Evolutionary conservation across 2,888 invertebrate genomes (phyloP), one percentile per base, ranked within the genome.

Genomic region (Lepetodrilus schrolli): DNA sequence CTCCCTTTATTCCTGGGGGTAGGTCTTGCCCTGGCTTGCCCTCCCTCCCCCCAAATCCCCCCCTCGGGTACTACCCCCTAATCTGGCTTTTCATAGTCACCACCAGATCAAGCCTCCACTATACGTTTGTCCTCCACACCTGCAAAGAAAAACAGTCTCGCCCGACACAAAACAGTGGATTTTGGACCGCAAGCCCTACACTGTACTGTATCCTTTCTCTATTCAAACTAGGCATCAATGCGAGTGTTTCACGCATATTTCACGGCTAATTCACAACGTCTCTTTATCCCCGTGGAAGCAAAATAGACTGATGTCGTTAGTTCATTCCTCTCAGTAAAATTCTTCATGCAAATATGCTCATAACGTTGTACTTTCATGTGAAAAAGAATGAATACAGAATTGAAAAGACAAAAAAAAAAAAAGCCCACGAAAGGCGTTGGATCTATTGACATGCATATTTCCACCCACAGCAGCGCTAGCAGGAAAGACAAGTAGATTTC

Each of bases 291-390:
- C 51, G 30, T 21, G 51, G 26, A 51, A 23, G 51, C 51, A 51
- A 51, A 51, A 51, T 51, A 51, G 51, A 51, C 51, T 51, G 51
- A 51, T 51, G 51, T 51, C 51, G n/a, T 51, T 8, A 51, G 51
- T 51, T 23, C 51, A 51, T 51, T 51, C 30, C 51, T 51, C 51
- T 51, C 51, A 51, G 51, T 51, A 30, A 51, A 51, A 51, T 51
- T 51, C 51, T 51, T 51, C 51, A 51, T 51, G 51, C 51, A 51
- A 51, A 51, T 51, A 51, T 23, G 26, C 23, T 51, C 26, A 23
- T 23, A 51, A 23, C 23, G 51, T 51, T 23, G 10, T 23, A 51
- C 51, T 26, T 51, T 51, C 30, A 51, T 51, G 51, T 51, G 51
- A 26, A 51, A 21, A 26, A n/a, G 51, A 51, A 51, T 51, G 23